Conservation (phyloP, 2,113 vertebrate species). For the Heterotis niloticus region DNA sequence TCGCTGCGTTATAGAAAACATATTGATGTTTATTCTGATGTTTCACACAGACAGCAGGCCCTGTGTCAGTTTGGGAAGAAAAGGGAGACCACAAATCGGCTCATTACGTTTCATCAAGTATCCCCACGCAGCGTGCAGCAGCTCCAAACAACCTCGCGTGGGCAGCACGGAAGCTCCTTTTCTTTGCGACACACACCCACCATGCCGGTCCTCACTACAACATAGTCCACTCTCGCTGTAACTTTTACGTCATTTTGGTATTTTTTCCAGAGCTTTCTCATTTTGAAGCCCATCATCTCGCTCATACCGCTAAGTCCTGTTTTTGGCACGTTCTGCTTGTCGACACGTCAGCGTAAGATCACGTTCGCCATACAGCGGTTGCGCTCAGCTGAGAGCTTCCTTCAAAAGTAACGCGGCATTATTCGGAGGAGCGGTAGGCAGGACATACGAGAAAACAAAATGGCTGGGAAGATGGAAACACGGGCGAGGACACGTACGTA, state of each 20-base stretch:
- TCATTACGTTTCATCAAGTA: slow-evolving; percentile 39
- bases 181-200: slow-evolving; percentile 35
- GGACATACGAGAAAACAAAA: neutral
- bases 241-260: slow-evolving; percentile 27
- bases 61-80: slow-evolving; percentile 17
- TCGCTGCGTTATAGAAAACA: slow-evolving; percentile 40
- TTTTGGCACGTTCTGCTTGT: slow-evolving; percentile 41
- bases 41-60: slow-evolving; percentile 41
- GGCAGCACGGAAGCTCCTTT: slow-evolving; percentile 28
- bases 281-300: neutral
- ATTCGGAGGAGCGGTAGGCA: neutral
- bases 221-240: slow-evolving; percentile 32
- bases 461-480: neutral
- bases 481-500: neutral
- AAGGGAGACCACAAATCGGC: slow-evolving; percentile 17
- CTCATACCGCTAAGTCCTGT: neutral
- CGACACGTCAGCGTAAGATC: neutral
- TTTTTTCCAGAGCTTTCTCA: neutral
- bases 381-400: neutral
- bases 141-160: slow-evolving; percentile 18
- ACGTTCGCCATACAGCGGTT: neutral
- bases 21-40: slow-evolving; percentile 45
- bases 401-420: neutral
- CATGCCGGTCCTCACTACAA: slow-evolving; percentile 30
- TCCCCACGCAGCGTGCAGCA: neutral